Evolutionary conservation across 1,140 invertebrate species (phyloP).

Genomic region (Araneus ventricosus): DNA sequence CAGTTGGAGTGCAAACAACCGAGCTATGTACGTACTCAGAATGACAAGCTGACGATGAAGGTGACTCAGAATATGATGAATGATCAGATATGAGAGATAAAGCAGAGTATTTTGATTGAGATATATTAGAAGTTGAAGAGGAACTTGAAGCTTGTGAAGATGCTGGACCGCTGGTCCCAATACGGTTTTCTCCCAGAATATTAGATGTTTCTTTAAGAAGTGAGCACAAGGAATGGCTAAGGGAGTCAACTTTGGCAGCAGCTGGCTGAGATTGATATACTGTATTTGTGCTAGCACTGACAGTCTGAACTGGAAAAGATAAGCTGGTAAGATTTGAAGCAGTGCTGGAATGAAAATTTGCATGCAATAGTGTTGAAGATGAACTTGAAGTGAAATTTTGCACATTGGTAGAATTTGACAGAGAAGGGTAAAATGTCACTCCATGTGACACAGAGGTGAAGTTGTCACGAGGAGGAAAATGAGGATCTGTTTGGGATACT

Average conservation of each 20-base stretch:
- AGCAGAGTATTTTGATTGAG: constrained; percentile 73
- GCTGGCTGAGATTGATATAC: constrained; percentile 37
- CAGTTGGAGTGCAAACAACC: constrained; percentile 45
- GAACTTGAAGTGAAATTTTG: constrained; percentile 60
- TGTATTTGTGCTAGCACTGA: neutral
- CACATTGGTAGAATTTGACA: constrained; percentile 37
- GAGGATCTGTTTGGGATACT: constrained; percentile 9
- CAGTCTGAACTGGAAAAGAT: constrained; percentile 39
- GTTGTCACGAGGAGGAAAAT: neutral
- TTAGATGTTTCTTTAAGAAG: constrained; percentile 66
- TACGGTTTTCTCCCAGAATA: constrained; percentile 50
- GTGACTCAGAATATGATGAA: constrained; percentile 57
- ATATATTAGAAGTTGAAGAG: constrained; percentile 44
- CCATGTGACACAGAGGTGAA: constrained; percentile 24
- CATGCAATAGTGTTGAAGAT: constrained; percentile 1
- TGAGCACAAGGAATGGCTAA: constrained; percentile 65
- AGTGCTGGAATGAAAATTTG: constrained; percentile 58
- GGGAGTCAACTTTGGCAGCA: constrained; percentile 21
- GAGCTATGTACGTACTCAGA: constrained; percentile 59
- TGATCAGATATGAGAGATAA: constrained; percentile 70
- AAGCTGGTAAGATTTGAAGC: constrained; percentile 5
- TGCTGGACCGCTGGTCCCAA: constrained; percentile 11
- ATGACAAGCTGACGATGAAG: constrained; percentile 56
- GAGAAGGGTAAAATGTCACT: constrained; percentile 53
- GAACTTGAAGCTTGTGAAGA: neutral